Percentiles rank a stretch among this genome's conserved stretches.
Evolutionary conservation across 2,113 vertebrate species (phyloP).

Genomic region (Heterotis niloticus): DNA sequence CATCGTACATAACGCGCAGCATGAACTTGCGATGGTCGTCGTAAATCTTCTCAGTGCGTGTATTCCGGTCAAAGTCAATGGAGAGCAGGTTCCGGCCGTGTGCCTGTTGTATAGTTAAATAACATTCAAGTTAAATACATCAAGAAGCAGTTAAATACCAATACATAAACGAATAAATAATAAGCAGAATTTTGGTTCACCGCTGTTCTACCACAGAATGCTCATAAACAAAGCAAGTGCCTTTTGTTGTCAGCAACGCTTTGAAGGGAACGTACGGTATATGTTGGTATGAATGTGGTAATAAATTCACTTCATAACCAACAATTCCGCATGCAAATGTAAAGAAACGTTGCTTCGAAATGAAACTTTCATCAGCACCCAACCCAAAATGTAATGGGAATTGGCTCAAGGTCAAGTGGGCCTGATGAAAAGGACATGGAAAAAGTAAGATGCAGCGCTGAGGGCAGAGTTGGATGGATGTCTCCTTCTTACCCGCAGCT

Average conservation of each 20-base stretch:
- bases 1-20: constrained; percentile 79
- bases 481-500: constrained; percentile 74
- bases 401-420: no score
- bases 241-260: no score
- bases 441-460: no score
- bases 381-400: no score
- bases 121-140: no score
- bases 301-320: neutral
- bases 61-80: constrained; percentile 83
- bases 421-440: no score
- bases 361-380: neutral
- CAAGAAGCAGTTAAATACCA: no score
- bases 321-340: no score
- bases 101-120: constrained; percentile 54
- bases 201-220: neutral
- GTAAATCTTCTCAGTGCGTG: constrained; percentile 84
- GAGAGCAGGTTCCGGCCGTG: constrained; percentile 80
- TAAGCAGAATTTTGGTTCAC: no score
- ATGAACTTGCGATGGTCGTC: constrained; percentile 86
- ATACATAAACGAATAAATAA: no score
- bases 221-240: neutral
- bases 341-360: neutral
- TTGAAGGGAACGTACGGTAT: no score
- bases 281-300: no score
- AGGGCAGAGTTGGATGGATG: neutral